Percentiles rank a stretch among this genome's conserved stretches.
Conservation (phyloP, 1,140 invertebrate species). For the Nebria ingens region DNA sequence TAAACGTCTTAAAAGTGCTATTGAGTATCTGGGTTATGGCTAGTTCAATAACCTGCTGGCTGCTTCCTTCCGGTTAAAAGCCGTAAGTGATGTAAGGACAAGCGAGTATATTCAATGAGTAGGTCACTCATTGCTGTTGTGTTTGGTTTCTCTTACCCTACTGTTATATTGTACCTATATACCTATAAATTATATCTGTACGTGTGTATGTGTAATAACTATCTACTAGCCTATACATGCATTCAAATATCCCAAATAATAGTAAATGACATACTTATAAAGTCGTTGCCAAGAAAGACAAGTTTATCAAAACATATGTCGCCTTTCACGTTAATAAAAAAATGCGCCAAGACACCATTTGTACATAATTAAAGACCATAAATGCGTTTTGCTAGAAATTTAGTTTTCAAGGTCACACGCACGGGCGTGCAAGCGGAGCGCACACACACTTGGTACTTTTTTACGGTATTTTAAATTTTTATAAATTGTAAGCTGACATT, state of each 20-base stretch:
- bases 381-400: no score
- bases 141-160: not conserved
- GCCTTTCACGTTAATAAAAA: not conserved
- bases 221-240: not conserved
- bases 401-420: constrained; percentile 1
- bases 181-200: not conserved
- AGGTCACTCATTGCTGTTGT: not conserved
- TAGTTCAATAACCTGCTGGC: not conserved
- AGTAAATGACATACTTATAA: not conserved
- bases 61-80: not conserved
- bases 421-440: no score
- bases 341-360: not conserved
- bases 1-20: not conserved
- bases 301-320: not conserved
- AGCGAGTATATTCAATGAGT: not conserved
- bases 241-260: no score
- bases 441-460: no score
- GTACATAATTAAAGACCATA: not conserved
- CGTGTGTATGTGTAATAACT: not conserved
- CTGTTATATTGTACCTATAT: not conserved
- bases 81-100: not conserved
- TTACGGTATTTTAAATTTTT: no score
- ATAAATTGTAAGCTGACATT: no score
- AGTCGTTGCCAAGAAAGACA: not conserved
- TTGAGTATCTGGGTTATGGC: not conserved